phyloP scores from a whole-genome alignment of 2,797 vertebrate species.

The Pagetopsis macropterus region DNA sequence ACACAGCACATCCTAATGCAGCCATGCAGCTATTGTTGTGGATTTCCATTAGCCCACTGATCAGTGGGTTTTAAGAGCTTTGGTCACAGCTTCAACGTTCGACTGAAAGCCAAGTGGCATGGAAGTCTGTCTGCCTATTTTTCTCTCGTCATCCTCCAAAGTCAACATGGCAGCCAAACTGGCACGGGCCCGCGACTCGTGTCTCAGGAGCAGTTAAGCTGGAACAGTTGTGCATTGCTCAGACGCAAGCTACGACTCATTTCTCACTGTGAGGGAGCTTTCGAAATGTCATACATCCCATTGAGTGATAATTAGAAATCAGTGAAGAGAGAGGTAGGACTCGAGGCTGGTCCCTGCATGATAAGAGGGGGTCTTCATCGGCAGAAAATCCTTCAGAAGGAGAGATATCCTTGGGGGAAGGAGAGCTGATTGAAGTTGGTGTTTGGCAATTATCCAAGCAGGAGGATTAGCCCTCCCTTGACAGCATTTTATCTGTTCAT shows the following conservation, averaged over 20 bases:
- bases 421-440: conserved; percentile 55
- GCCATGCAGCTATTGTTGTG: conserved; percentile 22
- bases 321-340: conserved; percentile 11
- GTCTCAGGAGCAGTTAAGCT: conserved; percentile 48
- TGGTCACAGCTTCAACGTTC: conserved; percentile 47
- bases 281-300: conserved; percentile 33
- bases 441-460: conserved; percentile 68
- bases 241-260: conserved; percentile 26
- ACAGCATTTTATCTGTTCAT: conserved; percentile 56
- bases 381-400: conserved; percentile 63
- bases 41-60: conserved; percentile 30
- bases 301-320: conserved; percentile 37
- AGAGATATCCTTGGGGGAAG: conserved; percentile 60
- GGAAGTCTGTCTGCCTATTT: conserved; percentile 35
- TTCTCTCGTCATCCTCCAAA: conserved; percentile 60
- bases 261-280: conserved; percentile 22
- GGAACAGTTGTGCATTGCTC: conserved; percentile 42
- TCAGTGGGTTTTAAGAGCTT: conserved; percentile 32
- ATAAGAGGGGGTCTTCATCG: conserved; percentile 34
- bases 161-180: conserved; percentile 63
- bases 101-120: conserved; percentile 26
- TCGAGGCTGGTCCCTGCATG: conserved; percentile 33
- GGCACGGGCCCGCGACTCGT: conserved; percentile 49
- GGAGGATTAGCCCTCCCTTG: conserved; percentile 63
- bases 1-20: not conserved